Percentiles rank a stretch among this genome's conserved stretches.
Evolutionary conservation across 2,113 vertebrate genomes (phyloP).

Genomic region (Laterallus jamaicensis): DNA sequence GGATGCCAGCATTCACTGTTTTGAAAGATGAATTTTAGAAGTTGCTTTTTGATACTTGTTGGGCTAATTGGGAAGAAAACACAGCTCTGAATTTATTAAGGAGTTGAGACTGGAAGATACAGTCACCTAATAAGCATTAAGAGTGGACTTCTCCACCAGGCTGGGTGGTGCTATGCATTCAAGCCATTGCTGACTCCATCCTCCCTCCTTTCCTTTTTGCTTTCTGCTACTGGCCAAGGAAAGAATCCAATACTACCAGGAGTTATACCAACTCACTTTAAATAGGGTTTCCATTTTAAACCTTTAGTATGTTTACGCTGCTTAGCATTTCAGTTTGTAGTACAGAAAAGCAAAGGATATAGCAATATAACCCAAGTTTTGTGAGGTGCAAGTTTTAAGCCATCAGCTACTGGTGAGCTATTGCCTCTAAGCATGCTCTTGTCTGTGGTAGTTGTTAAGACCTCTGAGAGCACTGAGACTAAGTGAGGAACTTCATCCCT

Average conservation of each 20-base stretch:
- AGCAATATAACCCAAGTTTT: background rate
- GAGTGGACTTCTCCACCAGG: background rate
- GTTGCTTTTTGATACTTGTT: background rate
- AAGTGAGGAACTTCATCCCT: background rate
- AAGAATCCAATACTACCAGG: background rate
- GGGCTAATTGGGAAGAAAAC: background rate
- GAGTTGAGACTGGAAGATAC: background rate
- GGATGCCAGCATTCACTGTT: background rate
- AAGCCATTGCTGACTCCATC: background rate
- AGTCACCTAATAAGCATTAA: background rate
- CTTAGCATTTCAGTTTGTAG: background rate
- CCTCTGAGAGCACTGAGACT: background rate
- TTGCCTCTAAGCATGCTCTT: background rate
- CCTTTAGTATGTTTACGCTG: background rate
- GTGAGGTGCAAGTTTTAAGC: background rate
- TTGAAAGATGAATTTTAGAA: background rate
- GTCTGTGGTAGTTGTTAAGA: background rate
- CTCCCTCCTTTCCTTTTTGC: background rate
- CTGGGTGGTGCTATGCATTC: accelerated
- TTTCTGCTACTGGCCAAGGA: background rate
- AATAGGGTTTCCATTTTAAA: background rate
- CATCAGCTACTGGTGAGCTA: background rate
- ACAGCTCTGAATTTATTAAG: background rate
- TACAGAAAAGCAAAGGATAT: background rate
- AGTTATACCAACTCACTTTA: background rate